These are phyloP conservation scores for Maconellicoccus hirsutus DNA, from an alignment of 1,140 invertebrate species.

Conservation along the genomic window DNA sequence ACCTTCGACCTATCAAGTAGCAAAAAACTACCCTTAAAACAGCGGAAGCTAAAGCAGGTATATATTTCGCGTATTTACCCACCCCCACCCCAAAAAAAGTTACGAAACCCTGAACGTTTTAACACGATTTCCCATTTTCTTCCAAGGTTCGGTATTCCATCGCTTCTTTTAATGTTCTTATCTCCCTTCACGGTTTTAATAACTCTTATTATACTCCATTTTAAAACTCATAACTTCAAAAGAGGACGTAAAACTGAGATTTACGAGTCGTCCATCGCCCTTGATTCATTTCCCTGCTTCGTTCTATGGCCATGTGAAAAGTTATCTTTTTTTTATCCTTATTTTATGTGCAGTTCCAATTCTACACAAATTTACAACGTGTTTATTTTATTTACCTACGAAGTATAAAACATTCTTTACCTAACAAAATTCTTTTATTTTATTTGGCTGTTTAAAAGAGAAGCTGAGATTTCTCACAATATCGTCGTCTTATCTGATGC, in stretches of 20 bases:
- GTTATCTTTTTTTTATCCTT: neutral
- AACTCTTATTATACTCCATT: conserved; percentile 12
- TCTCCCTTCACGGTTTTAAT: neutral
- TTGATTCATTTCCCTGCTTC: neutral
- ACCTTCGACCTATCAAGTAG: too few relatives aligned
- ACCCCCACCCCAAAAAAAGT: too few relatives aligned
- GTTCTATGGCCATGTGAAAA: neutral
- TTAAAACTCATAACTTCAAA: conserved; percentile 8
- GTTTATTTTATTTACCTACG: conserved; percentile 14
- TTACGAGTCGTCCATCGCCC: neutral
- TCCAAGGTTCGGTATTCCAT: neutral
- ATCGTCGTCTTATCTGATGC: neutral
- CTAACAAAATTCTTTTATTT: neutral
- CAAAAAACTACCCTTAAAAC: too few relatives aligned
- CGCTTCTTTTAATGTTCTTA: neutral
- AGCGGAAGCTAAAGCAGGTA: too few relatives aligned
- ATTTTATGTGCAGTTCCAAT: conserved; percentile 7
- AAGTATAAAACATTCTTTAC: neutral
- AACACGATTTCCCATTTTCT: neutral
- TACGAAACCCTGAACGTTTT: too few relatives aligned
- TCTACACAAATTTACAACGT: conserved; percentile 17
- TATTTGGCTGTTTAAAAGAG: neutral
- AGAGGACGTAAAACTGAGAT: neutral
- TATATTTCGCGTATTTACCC: too few relatives aligned
- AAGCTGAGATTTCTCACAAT: neutral